Conservation (phyloP, 2,113 vertebrate genomes). For the Strigops habroptila region DNA sequence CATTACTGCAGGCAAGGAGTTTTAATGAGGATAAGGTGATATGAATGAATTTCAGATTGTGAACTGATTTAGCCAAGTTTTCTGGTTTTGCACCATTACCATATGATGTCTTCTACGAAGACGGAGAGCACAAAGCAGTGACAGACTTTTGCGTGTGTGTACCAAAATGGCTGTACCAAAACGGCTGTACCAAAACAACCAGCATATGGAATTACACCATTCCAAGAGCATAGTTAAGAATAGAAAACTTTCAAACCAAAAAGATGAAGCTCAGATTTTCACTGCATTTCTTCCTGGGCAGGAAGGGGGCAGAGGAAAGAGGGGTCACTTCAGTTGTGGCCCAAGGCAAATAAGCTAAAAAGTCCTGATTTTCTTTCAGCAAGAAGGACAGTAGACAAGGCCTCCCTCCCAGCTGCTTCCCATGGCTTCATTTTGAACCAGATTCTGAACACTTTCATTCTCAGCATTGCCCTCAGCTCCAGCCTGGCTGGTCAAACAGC, state of each 20-base stretch:
- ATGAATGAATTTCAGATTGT: neutral
- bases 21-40: neutral
- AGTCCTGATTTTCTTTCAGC: neutral
- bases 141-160: fast-evolving
- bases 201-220: neutral
- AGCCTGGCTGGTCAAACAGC: neutral
- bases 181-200: neutral
- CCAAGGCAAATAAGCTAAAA: neutral
- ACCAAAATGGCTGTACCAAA: neutral
- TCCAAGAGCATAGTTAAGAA: neutral
- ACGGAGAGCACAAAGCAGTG: neutral
- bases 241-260: neutral
- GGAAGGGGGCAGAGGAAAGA: neutral
- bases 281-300: neutral
- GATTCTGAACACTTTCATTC: neutral
- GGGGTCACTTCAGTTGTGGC: neutral
- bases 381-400: neutral
- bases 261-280: neutral
- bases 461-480: fast-evolving
- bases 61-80: neutral
- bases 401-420: neutral
- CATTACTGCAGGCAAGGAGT: neutral
- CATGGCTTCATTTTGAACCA: neutral
- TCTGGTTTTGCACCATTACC: neutral
- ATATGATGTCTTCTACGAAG: neutral